These are phyloP conservation scores for Heliconius congener DNA, from an alignment of 1,140 invertebrate species.

Conservation along the genomic window DNA sequence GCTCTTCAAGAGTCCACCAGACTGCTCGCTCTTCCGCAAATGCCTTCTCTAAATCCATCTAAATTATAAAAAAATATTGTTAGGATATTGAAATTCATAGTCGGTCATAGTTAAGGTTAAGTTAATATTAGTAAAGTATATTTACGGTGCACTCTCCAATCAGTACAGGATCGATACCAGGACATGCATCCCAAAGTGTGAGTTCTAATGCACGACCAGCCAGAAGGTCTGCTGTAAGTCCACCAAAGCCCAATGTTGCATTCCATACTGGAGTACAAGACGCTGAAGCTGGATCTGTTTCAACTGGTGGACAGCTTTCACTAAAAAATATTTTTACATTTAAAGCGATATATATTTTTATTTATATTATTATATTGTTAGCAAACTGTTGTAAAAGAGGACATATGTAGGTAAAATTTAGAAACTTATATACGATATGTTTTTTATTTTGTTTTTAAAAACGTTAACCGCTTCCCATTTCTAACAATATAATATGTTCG, in stretches of 20 bases:
- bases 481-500: no score
- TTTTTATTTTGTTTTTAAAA: no score
- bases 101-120: neutral
- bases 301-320: constrained; percentile 86
- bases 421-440: no score
- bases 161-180: constrained; percentile 90
- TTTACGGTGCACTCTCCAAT: constrained; percentile 92
- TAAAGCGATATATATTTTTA: neutral
- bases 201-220: constrained; percentile 91
- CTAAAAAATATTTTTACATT: constrained; percentile 72
- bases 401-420: no score
- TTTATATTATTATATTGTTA: no score
- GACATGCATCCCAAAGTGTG: constrained; percentile 92
- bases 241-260: constrained; percentile 91
- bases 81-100: neutral
- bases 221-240: constrained; percentile 88
- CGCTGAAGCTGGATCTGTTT: constrained; percentile 91
- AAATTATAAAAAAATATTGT: constrained; percentile 16
- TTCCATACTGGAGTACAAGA: constrained; percentile 95
- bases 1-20: constrained; percentile 93
- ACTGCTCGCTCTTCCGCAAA: constrained; percentile 92
- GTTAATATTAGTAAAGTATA: constrained; percentile 3
- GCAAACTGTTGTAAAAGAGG: no score
- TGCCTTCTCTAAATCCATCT: constrained; percentile 87
- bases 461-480: no score